These are phyloP conservation scores for Pelusios castaneus DNA, from an alignment of 2,113 vertebrate species.

Conservation along the genomic window DNA sequence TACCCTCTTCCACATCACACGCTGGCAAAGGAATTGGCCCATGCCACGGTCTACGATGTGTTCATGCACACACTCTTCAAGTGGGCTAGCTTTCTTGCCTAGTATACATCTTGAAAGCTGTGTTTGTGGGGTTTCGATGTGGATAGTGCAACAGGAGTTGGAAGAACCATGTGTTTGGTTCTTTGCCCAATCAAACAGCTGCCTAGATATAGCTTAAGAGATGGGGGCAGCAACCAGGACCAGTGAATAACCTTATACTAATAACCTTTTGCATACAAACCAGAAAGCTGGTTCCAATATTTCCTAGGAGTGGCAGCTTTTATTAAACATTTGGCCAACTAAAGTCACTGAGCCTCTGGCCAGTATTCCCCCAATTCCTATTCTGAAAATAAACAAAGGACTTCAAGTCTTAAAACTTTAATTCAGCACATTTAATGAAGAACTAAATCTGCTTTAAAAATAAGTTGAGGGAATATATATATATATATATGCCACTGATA, in stretches of 20 bases:
- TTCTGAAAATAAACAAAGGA: background rate
- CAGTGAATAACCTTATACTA: background rate
- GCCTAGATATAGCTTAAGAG: background rate
- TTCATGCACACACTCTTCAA: background rate
- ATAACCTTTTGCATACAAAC: background rate
- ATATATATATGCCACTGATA: too few species aligned
- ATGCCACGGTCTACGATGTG: too few species aligned
- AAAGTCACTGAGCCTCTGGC: background rate
- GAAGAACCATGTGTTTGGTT: background rate
- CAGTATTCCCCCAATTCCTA: background rate
- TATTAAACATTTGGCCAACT: background rate
- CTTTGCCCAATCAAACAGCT: background rate
- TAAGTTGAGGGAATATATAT: background rate
- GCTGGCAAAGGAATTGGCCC: background rate
- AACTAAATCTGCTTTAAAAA: background rate
- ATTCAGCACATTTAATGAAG: background rate
- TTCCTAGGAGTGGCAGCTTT: background rate
- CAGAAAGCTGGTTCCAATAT: background rate
- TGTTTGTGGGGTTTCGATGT: too few species aligned
- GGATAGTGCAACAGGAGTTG: background rate
- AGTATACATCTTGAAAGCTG: background rate
- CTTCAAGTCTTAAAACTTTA: background rate
- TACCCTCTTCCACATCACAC: background rate
- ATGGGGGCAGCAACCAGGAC: background rate
- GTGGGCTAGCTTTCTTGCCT: background rate